Conservation (phyloP, 2,113 vertebrate genomes). For the Gambusia affinis region DNA sequence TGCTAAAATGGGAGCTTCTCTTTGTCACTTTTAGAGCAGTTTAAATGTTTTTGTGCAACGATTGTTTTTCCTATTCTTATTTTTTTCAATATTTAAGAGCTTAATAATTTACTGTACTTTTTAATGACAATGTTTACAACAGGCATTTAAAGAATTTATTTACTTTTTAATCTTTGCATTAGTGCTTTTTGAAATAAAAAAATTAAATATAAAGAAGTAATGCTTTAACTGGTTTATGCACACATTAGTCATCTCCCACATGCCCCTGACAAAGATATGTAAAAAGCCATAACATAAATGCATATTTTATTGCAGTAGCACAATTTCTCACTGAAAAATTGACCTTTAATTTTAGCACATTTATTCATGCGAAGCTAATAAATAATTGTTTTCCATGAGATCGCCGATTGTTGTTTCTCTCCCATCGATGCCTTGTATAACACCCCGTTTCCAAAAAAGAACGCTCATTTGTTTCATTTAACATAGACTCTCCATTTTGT, state of each 20-base stretch:
- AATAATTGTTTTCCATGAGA: no score
- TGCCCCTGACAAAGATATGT: not conserved
- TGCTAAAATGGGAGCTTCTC: constrained; percentile 2
- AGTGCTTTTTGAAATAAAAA: no score
- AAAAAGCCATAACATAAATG: not conserved
- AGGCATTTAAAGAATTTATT: not conserved
- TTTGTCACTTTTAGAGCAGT: not conserved
- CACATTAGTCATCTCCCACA: not conserved
- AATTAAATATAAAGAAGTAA: not conserved
- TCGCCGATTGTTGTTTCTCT: no score
- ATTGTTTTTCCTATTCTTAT: not conserved
- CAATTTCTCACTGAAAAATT: not conserved
- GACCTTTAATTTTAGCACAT: not conserved
- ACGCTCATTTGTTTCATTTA: no score
- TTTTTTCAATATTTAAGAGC: not conserved
- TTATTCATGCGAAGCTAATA: not conserved
- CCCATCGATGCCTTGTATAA: not conserved
- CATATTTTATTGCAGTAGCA: not conserved
- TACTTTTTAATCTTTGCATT: not conserved
- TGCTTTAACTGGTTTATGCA: not conserved
- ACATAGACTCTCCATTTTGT: not conserved
- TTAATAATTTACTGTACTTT: not conserved
- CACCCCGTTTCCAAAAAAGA: not conserved
- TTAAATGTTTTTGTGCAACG: not conserved
- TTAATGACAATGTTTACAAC: not conserved